A percentile compares a stretch with the other conserved stretches of the same genome.
Evolutionary conservation across 2,797 vertebrate species (phyloP).

Genomic region (Coranthus polyacanthus): DNA sequence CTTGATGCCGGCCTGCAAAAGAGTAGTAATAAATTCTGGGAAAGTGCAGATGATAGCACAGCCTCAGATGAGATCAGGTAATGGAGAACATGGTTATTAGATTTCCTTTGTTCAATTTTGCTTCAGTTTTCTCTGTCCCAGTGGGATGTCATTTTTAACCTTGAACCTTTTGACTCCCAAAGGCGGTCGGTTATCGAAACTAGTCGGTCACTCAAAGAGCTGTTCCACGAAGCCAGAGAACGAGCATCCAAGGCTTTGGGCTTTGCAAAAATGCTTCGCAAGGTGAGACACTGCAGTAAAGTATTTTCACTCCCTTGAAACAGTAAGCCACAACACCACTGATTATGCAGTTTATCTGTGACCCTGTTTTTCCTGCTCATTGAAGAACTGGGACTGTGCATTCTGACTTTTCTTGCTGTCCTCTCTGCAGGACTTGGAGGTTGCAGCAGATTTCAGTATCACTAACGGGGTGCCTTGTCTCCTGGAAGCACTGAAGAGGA

Average conservation of each 20-base stretch:
- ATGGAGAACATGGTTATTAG: background rate
- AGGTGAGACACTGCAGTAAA: conserved; percentile 83
- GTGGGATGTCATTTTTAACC: background rate
- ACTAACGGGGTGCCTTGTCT: conserved; percentile 89
- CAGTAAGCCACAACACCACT: conserved; percentile 27
- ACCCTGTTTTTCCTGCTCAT: conserved; percentile 42
- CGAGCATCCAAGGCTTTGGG: conserved; percentile 97
- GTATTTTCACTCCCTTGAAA: conserved; percentile 29
- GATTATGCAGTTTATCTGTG: conserved; percentile 36
- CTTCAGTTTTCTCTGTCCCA: background rate
- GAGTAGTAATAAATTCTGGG: conserved; percentile 94
- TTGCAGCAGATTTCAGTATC: conserved; percentile 94
- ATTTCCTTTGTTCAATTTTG: background rate
- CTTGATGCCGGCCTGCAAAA: conserved; percentile 92
- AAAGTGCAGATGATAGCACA: conserved; percentile 91
- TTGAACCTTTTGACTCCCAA: conserved; percentile 21
- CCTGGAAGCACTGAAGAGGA: conserved; percentile 88
- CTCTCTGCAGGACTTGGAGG: conserved; percentile 92
- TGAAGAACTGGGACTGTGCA: conserved; percentile 33
- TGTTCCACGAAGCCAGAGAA: conserved; percentile 98
- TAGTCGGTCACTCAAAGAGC: conserved; percentile 96
- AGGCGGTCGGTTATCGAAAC: conserved; percentile 98
- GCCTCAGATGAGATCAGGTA: conserved; percentile 98
- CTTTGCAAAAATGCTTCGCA: conserved; percentile 98
- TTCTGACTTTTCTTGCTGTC: conserved; percentile 53